Evolutionary conservation across 2,888 invertebrate species (phyloP), one percentile per base, ranked within the genome.

Genomic region (Lasius platythorax): DNA sequence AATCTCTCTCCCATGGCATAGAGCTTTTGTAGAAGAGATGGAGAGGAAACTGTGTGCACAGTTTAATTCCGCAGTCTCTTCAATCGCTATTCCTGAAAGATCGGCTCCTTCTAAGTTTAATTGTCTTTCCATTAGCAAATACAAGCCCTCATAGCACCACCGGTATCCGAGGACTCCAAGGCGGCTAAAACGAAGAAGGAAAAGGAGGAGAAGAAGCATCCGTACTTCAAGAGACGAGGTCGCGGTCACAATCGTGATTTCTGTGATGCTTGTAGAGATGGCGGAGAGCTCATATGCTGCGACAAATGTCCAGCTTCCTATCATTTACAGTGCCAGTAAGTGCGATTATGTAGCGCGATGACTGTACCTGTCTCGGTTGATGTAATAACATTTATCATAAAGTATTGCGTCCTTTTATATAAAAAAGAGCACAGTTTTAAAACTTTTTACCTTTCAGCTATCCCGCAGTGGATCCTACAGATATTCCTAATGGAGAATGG

Each of bases 261-360:
- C 89, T 99, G 99, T 94, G 99, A 99, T 95, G 98, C 98, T 79
- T 99, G 99, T 94, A 97, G 97, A 78, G 99, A 99, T 96, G 99
- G 99, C 50, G 99, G 99, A 3, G 98, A 99, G 95, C 96, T 99
- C 56, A 97, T 99, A 84, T 99, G 99, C 95, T 99, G 99, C 95
- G 99, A 99, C 95, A 97, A 97, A 87, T 99, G 99, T 93, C 99
- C 99, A 0, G 98, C 98, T 46, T 98, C 99, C 87, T 99, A 99
- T 95, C 99, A 99, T 95, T 96, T 99, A 84, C 97, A 98, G 91
- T 99, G 99, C 97, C 98, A 99, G 99, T 99, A 95, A 97, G 88
- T 86, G 67, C 9, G n/a, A 15, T 15, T 43, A 15, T 23, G 11
- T 5, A 37, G 30, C 28, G 28, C 50, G 53, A 50, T 46, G 2